Conservation (phyloP, 2,888 invertebrate genomes). For the Tuberolachnus salignus region DNA sequence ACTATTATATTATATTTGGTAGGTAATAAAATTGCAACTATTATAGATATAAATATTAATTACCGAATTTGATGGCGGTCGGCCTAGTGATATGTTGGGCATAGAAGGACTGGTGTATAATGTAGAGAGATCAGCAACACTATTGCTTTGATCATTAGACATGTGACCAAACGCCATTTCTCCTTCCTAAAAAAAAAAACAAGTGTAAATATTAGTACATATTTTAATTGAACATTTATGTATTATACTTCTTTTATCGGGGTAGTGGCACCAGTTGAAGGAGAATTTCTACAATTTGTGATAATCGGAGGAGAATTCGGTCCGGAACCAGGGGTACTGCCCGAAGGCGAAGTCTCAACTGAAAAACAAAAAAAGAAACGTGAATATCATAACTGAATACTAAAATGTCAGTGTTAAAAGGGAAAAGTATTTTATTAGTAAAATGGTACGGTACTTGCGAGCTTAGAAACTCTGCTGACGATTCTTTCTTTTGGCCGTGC, state of each 20-base stretch:
- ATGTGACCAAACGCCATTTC: conserved; percentile 70
- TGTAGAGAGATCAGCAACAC: conserved; percentile 72
- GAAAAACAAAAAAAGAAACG: conserved; percentile 57
- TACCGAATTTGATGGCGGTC: conserved; percentile 68
- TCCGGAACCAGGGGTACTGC: conserved; percentile 75
- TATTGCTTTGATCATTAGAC: conserved; percentile 68
- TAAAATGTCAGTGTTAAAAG: conserved; percentile 28
- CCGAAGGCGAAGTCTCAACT: conserved; percentile 62
- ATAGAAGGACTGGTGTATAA: conserved; percentile 94
- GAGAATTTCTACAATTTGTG: conserved; percentile 70
- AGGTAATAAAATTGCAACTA: too few relatives aligned
- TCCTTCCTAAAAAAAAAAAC: conserved; percentile 68
- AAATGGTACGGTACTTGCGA: conserved; percentile 65
- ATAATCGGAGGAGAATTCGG: conserved; percentile 75
- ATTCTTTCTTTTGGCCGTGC: conserved; percentile 80
- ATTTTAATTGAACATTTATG: not conserved
- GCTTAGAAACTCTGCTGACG: conserved; percentile 74
- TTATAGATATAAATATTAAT: conserved; percentile 56
- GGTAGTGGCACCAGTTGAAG: conserved; percentile 67
- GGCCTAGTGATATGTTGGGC: conserved; percentile 94
- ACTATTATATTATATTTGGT: too few relatives aligned
- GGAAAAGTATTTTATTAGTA: conserved; percentile 23
- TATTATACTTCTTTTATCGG: conserved; percentile 73
- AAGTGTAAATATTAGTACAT: conserved; percentile 8
- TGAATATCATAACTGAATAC: conserved; percentile 8